Evolutionary conservation across 64 coral and sea anemone genomes (phyloP), one percentile per base, ranked within the genome.

Genomic region (Montipora efflorescens): DNA sequence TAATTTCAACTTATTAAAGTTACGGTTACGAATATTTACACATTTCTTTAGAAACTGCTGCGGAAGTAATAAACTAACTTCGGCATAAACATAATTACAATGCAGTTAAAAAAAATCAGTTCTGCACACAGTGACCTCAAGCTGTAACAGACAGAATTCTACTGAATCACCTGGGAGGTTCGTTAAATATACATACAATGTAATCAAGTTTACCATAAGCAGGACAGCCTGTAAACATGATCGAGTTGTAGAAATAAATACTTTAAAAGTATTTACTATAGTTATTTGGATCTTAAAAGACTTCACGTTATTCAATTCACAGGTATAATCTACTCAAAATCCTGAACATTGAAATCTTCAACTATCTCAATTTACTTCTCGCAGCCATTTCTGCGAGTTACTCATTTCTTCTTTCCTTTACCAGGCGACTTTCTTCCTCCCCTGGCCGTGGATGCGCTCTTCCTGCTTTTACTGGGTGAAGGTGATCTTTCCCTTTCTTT

Each of bases 391-490:
- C 47, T 47, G 74, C 0, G 12, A 78, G 44, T 78, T 18, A 19
- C 43, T 86, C 45, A 98, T n/a, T 98, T 98, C 59, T 98, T 98
- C 84, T 95, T 98, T 57, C 90, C 96, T 76, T 94, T 98, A 14
- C 88, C 44, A 48, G 96, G 74, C 13, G 89, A 74, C 67, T 98
- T 98, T n/a, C 96, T 57, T 2, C 96, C 95, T 59, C 92, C 96
- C 61, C 95, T 98, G 0, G 88, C 93, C 8, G 90, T 92, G 36
- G 96, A 98, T 5, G 93, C 89, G n/a, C 96, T 98, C 57, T 98
- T 98, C 80, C 96, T 79, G 22, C 96, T 92, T 64, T 98, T 98
- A 28, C 96, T 97, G 5, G 92, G 84, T 50, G 92, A 89, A 19
- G 96, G 96, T 18, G 96, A 98, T 49, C 93, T 93, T 46, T 93